Evolutionary conservation across 37 sponge, comb jelly and placozoan species (phyloP).

Genomic region (Ianthella basta): DNA sequence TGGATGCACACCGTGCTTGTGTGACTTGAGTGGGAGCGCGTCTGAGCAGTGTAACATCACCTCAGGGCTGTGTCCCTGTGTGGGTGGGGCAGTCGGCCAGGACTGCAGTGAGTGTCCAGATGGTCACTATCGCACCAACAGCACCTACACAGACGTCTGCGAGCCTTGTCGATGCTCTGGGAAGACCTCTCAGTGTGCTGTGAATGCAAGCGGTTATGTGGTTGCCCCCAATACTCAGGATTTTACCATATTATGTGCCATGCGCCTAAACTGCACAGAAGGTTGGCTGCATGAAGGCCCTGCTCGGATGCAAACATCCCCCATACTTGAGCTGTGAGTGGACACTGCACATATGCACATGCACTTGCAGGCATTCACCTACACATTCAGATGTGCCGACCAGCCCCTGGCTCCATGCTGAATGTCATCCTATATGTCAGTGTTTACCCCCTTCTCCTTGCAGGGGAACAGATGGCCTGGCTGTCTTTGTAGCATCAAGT

Average conservation of each 20-base stretch:
- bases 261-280: conserved; percentile 22
- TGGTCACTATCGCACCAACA: conserved; percentile 33
- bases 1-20: conserved; percentile 56
- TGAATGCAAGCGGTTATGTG: not conserved
- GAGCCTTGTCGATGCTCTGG: conserved; percentile 37
- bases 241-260: conserved; percentile 39
- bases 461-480: not conserved
- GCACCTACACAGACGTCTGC: conserved; percentile 12
- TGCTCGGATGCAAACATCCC: conserved; percentile 3
- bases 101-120: conserved; percentile 58
- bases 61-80: conserved; percentile 74
- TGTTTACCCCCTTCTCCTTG: not conserved
- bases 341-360: not conserved
- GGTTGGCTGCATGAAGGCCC: conserved; percentile 53
- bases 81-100: conserved; percentile 48
- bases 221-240: conserved; percentile 19
- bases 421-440: too few species aligned
- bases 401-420: not conserved
- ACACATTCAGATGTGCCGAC: not conserved
- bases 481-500: conserved; percentile 1
- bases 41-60: conserved; percentile 38
- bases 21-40: conserved; percentile 39
- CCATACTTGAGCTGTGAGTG: not conserved
- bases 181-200: conserved; percentile 16
- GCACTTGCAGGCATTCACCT: not conserved